Percentiles rank a stretch among this genome's conserved stretches.
Evolutionary conservation across 2,797 vertebrate species (phyloP).

Genomic region (Halcyon smyrnensis): DNA sequence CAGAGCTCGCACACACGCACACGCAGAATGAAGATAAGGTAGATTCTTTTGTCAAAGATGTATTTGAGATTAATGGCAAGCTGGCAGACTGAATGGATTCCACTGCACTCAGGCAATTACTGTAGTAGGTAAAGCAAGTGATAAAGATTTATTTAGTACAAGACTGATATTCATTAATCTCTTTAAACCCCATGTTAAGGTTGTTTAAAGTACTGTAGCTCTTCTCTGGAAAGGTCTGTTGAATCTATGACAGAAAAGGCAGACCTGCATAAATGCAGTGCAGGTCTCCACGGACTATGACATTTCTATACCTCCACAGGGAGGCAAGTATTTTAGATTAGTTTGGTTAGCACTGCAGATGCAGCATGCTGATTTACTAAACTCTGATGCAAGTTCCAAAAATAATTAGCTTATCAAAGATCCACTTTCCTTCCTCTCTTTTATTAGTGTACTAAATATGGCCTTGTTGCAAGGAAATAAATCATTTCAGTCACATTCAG

Average conservation of each 20-base stretch:
- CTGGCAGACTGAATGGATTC: conserved; percentile 29
- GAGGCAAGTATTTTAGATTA: conserved; percentile 78
- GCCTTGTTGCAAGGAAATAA: conserved; percentile 38
- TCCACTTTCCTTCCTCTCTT: conserved; percentile 64
- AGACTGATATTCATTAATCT: conserved; percentile 74
- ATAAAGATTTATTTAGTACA: conserved; percentile 67
- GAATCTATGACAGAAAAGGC: conserved; percentile 74
- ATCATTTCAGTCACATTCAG: neutral
- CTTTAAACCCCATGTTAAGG: conserved; percentile 64
- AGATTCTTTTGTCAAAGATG: conserved; percentile 52
- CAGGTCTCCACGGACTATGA: conserved; percentile 72
- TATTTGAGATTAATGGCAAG: conserved; percentile 56
- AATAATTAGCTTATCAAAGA: conserved; percentile 78
- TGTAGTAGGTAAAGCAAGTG: conserved; percentile 36
- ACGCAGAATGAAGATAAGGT: conserved; percentile 15
- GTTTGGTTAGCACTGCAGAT: conserved; percentile 79
- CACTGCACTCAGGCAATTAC: conserved; percentile 45
- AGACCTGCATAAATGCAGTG: conserved; percentile 75
- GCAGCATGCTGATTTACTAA: conserved; percentile 77
- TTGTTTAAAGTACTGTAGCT: conserved; percentile 73
- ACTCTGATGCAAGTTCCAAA: conserved; percentile 74
- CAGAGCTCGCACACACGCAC: neutral
- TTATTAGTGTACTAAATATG: conserved; percentile 61
- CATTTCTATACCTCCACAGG: conserved; percentile 77
- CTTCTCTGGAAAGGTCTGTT: conserved; percentile 71